Evolutionary conservation across 2,888 invertebrate genomes (phyloP), one percentile per base, ranked within the genome.

Genomic region (Acanthosepion esculentum): DNA sequence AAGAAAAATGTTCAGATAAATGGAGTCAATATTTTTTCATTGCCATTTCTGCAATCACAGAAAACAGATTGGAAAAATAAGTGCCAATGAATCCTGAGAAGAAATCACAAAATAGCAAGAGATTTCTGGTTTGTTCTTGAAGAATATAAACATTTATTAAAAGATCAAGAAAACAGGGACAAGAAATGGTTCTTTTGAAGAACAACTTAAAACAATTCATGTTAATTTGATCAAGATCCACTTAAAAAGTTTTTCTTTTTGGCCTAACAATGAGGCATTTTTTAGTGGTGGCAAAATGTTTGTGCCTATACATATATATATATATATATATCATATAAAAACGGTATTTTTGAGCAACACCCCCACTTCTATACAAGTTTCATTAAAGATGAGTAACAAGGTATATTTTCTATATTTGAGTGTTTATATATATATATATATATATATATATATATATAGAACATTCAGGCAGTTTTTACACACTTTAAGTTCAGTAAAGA

Each of bases 101-200:
- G 23, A 59, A 59, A 59, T 59, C 59, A 59, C 59, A 59, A 59
- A 59, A 59, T 4, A 59, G 59, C 4, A 18, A 55, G 5, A 64
- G n/a, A 78, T 78, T 29, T 78, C 78, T 78, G n/a, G 78, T 78
- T 78, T 33, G 15, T 78, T 78, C 78, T 8, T 15, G n/a, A 78
- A 78, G 78, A 78, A 78, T 78, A 78, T 78, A 78, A 78, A 78
- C 78, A 78, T 78, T 78, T 78, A 78, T 33, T 78, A n/a, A n/a
- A 78, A 78, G 78, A 78, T 5, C 20, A 55, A 59, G 23, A 59
- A 59, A 59, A 59, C 59, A 59, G 59, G 23, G 23, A 55, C 55
- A 78, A n/a, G n/a, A 78, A 78, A 78, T 12, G 78, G 15, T 5
- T 78, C 33, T 78, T 59, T 59, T 59, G 23, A 59, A 59, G 59